These are phyloP conservation scores for Strigamia transsilvanica DNA, from an alignment of 2,888 invertebrate species.

Conservation along the genomic window DNA sequence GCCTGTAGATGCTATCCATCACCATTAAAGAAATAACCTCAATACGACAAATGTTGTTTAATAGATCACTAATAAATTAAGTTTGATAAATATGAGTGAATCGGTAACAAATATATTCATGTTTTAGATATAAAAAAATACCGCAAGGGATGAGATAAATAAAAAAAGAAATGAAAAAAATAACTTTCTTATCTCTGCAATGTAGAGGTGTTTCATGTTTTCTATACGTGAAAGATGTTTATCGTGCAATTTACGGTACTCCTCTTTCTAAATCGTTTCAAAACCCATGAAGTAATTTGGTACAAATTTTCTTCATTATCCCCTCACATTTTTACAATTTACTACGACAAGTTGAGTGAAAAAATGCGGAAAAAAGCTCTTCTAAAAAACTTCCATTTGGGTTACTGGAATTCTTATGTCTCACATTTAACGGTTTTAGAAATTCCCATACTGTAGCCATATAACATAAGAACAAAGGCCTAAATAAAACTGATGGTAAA, in stretches of 20 bases:
- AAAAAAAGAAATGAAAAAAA: not conserved
- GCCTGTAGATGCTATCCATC: not conserved
- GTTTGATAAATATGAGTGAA: not conserved
- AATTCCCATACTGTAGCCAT: not conserved
- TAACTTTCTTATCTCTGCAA: not conserved
- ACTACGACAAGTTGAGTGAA: not conserved
- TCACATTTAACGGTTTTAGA: not conserved
- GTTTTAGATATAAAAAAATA: not conserved
- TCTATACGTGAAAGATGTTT: slow-evolving; percentile 37
- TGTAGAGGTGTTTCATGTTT: slow-evolving; percentile 10
- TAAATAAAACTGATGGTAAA: slow-evolving; percentile 6
- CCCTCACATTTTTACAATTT: slow-evolving; percentile 14
- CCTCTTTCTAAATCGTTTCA: not conserved
- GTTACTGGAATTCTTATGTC: slow-evolving; percentile 13
- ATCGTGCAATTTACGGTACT: slow-evolving; percentile 10
- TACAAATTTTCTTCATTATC: slow-evolving; percentile 24
- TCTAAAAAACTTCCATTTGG: slow-evolving; percentile 12
- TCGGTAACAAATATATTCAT: not conserved
- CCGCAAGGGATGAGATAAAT: not conserved
- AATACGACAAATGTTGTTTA: slow-evolving; percentile 20
- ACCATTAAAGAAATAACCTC: slow-evolving; percentile 26
- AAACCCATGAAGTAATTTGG: slow-evolving; percentile 26
- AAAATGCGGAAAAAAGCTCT: not conserved
- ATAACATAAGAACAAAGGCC: not conserved
- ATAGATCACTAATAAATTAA: slow-evolving; percentile 23